Evolutionary conservation across 2,797 vertebrate genomes (phyloP), one percentile per base, ranked within the genome.

Genomic region (Sebastolobus altivelis): DNA sequence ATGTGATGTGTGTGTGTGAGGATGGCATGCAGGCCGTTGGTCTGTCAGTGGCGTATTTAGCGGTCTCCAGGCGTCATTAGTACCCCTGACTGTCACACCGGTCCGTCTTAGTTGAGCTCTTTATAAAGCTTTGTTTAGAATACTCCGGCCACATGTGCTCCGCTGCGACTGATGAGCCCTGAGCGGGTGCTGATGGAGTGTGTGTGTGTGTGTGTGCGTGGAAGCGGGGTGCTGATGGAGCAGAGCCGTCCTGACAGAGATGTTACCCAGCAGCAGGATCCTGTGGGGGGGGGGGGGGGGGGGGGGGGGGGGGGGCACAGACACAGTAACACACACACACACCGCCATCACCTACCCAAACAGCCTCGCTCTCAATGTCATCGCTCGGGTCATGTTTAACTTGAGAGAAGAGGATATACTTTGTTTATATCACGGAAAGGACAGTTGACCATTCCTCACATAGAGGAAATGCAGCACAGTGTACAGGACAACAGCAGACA

Each of bases 61-160:
- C 90, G 87, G 93, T 95, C 93, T 95, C 94, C 92, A 88, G 92
- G 89, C 92, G 88, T 97, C 96, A 96, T 97, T 97, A 97, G 94
- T 94, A 92, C 91, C 94, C 95, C 95, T 31, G 86, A 91, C 90
- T 92, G 97, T 97, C 96, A 97, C 95, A 92, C 91, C 67, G 79
- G 2, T 14, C 84, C 77, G 95, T 95, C 94, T 96, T 92, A 93
- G 92, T 86, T 93, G 95, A 93, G 94, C 94, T 96, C 95, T 95
- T 97, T 96, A 97, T 96, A 97, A 95, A 95, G 96, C 96, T 96
- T 96, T 96, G 95, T 96, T 97, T 97, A 92, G 97, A 97, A 97
- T 97, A 96, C 95, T 96, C 95, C 88, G 87, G 94, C 93, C 96
- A 95, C 96, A 97, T 94, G 93, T 88, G 86, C 94, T 93, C 94